Percentiles rank a stretch among this genome's conserved stretches.
phyloP scores from a whole-genome alignment of 1,140 invertebrate species.

The Tribolium madens region DNA sequence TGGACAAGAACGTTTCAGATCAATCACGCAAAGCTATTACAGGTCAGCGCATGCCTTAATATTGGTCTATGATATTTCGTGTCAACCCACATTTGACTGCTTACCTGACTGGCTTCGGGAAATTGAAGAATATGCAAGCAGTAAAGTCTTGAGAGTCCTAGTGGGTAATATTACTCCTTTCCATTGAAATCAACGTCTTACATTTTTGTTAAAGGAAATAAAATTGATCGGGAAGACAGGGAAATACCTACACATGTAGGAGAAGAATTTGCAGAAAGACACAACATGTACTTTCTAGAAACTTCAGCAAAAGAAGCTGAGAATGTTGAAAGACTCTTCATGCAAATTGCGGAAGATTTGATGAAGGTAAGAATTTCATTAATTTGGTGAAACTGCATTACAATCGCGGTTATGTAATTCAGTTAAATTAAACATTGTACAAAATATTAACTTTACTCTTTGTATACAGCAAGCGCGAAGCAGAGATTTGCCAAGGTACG shows the following conservation, averaged over 20 bases:
- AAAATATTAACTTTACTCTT: not conserved
- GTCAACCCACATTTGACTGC: conserved; percentile 97
- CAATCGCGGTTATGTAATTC: not conserved
- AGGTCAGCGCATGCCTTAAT: conserved; percentile 97
- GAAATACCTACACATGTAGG: conserved; percentile 95
- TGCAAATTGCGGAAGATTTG: conserved; percentile 93
- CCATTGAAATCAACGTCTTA: not conserved
- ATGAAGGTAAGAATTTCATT: conserved; percentile 77
- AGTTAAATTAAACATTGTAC: not conserved
- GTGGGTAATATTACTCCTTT: conserved; percentile 74
- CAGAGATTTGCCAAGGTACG: conserved; percentile 82
- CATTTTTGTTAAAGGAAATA: conserved; percentile 79
- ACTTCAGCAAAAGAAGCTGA: conserved; percentile 98
- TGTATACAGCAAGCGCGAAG: conserved; percentile 77
- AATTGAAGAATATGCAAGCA: conserved; percentile 96
- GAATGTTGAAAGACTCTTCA: conserved; percentile 96
- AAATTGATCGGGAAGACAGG: conserved; percentile 94
- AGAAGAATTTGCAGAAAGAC: conserved; percentile 94
- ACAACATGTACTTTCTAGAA: conserved; percentile 98
- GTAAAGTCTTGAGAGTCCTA: conserved; percentile 92
- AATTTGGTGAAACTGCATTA: conserved; percentile 3
- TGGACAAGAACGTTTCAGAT: conserved; percentile 96
- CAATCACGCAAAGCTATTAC: conserved; percentile 98
- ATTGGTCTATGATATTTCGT: conserved; percentile 97
- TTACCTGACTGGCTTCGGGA: conserved; percentile 94